Conservation (phyloP, 2,888 invertebrate species). For the Lasioglossum vierecki region DNA sequence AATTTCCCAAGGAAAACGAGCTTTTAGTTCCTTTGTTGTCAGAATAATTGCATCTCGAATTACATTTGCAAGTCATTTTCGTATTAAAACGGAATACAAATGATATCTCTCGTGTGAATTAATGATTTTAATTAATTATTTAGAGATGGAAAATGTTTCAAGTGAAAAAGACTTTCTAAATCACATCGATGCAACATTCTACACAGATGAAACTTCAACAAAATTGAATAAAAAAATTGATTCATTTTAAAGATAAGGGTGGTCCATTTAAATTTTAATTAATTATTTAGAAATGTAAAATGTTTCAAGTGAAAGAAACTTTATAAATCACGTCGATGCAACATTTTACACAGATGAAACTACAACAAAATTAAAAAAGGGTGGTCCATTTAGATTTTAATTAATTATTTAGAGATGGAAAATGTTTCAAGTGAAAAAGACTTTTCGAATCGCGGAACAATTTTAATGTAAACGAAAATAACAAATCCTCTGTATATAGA, state of each 20-base stretch:
- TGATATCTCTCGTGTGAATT: too few relatives aligned
- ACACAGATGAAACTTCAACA: too few relatives aligned
- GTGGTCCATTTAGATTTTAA: too few relatives aligned
- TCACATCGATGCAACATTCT: not conserved
- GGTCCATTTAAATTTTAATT: not conserved
- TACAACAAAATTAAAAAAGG: not conserved
- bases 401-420: too few relatives aligned
- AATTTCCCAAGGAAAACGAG: not conserved
- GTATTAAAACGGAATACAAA: not conserved
- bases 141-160: not conserved
- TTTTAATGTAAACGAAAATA: constrained; percentile 22
- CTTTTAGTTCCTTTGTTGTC: not conserved
- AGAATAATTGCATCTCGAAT: not conserved
- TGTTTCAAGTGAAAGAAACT: not conserved
- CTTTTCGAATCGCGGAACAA: not conserved
- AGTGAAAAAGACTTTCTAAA: not conserved
- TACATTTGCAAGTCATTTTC: not conserved
- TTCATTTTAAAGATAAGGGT: not conserved
- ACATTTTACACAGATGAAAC: too few relatives aligned
- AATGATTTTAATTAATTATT: too few relatives aligned
- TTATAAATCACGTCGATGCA: too few relatives aligned
- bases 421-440: constrained; percentile 2
- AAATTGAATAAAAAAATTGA: too few relatives aligned
- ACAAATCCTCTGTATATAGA: constrained; percentile 30
- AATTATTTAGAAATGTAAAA: not conserved